Evolutionary conservation across 1,140 invertebrate species (phyloP).

Genomic region (Drosophila sucinea): DNA sequence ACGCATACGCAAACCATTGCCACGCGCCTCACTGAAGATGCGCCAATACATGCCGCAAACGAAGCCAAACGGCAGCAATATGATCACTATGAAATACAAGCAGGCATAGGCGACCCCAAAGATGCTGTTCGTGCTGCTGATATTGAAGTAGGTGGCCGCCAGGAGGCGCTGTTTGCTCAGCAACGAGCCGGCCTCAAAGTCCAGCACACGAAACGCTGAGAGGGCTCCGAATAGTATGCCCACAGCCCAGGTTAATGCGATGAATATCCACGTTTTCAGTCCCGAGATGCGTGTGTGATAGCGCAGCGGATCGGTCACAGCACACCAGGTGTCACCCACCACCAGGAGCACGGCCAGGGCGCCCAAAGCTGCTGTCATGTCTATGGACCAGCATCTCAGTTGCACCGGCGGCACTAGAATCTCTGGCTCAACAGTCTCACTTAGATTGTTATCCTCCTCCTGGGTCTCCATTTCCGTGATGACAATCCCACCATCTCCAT

Average conservation of each 20-base stretch:
- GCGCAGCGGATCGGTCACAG: slow-evolving; percentile 93
- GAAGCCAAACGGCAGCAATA: slow-evolving; percentile 87
- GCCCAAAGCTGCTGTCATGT: slow-evolving; percentile 78
- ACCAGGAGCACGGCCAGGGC: slow-evolving; percentile 91
- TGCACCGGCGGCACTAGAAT: slow-evolving; percentile 48
- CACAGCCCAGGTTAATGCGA: slow-evolving; percentile 87
- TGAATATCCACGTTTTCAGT: slow-evolving; percentile 87
- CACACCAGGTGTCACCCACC: slow-evolving; percentile 93
- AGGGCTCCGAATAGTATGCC: slow-evolving; percentile 85
- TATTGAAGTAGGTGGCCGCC: slow-evolving; percentile 67
- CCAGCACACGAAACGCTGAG: slow-evolving; percentile 80
- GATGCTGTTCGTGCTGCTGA: slow-evolving; percentile 67
- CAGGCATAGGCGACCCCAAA: slow-evolving; percentile 80
- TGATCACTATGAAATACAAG: slow-evolving; percentile 85
- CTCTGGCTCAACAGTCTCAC: slow-evolving; percentile 25
- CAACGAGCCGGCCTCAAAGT: slow-evolving; percentile 68
- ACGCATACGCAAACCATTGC: slow-evolving; percentile 88
- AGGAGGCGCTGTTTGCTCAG: slow-evolving; percentile 56
- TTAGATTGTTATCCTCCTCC: slow-evolving; percentile 62
- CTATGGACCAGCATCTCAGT: slow-evolving; percentile 79
- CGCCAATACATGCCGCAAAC: slow-evolving; percentile 89
- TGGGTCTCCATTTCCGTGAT: slow-evolving; percentile 76
- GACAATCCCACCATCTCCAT: slow-evolving; percentile 58
- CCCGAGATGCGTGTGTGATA: slow-evolving; percentile 91
- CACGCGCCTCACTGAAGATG: slow-evolving; percentile 89